phyloP scores from a whole-genome alignment of 2,888 invertebrate species.

The Lasioglossum vierecki region DNA sequence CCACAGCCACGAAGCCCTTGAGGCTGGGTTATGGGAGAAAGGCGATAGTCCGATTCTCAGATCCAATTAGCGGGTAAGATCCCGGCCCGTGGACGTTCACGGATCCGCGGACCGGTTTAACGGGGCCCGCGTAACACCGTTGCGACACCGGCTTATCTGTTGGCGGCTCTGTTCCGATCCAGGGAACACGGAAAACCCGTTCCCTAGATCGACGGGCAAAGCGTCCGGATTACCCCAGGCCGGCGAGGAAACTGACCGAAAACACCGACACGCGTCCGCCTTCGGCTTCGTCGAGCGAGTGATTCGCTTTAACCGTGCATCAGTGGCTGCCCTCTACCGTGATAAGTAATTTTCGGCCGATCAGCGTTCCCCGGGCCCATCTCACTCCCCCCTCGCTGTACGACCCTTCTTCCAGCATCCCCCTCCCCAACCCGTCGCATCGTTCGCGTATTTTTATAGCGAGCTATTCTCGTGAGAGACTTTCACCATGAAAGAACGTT shows the following conservation, averaged over 20 bases:
- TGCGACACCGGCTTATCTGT: slow-evolving; percentile 53
- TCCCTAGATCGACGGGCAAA: slow-evolving; percentile 48
- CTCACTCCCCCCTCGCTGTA: not conserved
- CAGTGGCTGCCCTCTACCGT: slow-evolving; percentile 44
- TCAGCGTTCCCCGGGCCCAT: slow-evolving; percentile 27
- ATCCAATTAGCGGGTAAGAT: slow-evolving; percentile 57
- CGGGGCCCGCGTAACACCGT: slow-evolving; percentile 27
- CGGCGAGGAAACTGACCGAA: slow-evolving; percentile 68
- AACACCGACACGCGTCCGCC: slow-evolving; percentile 63
- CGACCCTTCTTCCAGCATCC: not conserved
- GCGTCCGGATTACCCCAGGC: slow-evolving; percentile 51
- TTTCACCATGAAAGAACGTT: not conserved
- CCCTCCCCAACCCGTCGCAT: not conserved
- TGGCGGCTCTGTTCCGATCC: slow-evolving; percentile 45
- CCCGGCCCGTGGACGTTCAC: slow-evolving; percentile 32
- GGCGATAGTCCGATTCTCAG: slow-evolving; percentile 24
- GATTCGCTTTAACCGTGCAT: slow-evolving; percentile 65
- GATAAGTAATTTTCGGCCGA: slow-evolving; percentile 63
- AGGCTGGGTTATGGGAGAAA: slow-evolving; percentile 26
- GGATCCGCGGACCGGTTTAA: not conserved
- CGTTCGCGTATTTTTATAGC: slow-evolving; percentile 9
- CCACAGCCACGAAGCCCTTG: slow-evolving; percentile 51
- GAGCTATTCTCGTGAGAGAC: slow-evolving; percentile 8
- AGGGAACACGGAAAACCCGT: slow-evolving; percentile 48
- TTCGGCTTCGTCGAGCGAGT: slow-evolving; percentile 68